Evolutionary conservation across 2,113 vertebrate species (phyloP), one percentile per base, ranked within the genome.

Genomic region (Rhizomys pruinosus): DNA sequence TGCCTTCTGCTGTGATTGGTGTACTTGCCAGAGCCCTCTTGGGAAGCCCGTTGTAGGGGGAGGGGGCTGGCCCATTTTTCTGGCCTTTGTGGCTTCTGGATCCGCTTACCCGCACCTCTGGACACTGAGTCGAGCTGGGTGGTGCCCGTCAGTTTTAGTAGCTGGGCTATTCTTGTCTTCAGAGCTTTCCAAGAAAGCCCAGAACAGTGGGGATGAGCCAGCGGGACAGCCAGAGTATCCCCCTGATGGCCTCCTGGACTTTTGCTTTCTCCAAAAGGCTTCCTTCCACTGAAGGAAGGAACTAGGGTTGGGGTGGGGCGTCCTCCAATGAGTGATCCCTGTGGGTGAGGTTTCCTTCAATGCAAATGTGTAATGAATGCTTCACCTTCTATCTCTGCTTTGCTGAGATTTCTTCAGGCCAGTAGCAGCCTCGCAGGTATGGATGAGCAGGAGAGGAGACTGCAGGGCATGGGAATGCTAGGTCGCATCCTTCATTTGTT

Each of bases 381-480:
- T 5, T 19, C 29, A 23, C 68, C 52, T 22, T 77, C 39, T 2
- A 4, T 8, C 39, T 73, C 59, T 64, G 68, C 42, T n/a, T 29
- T 37, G 34, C 17, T 23, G 72, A 7, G 25, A 22, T 52, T 74
- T 78, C 64, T n/a, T 89, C 15, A 23, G 64, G n/a, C 34, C 39
- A 19, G 20, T 12, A 55, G 23, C 37, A 0, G 1, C 19, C 27
- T 8, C n/a, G 44, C 44, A 82, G 84, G 4, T 1, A 0, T 0
- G 32, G 44, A 66, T 13, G 12, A 63, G 27, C 85, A 85, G 47
- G 81, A 66, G 72, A 22, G 71, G 55, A 34, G 9, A 61, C 61
- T 5, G 2, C 5, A 80, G 39, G 39, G 0, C 23, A n/a, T 19
- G 59, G 59, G 59, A 16, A 61, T n/a, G n/a, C n/a, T n/a, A n/a